Evolutionary conservation across 2,113 vertebrate species (phyloP).

Genomic region (Tricholaema leucomelas): DNA sequence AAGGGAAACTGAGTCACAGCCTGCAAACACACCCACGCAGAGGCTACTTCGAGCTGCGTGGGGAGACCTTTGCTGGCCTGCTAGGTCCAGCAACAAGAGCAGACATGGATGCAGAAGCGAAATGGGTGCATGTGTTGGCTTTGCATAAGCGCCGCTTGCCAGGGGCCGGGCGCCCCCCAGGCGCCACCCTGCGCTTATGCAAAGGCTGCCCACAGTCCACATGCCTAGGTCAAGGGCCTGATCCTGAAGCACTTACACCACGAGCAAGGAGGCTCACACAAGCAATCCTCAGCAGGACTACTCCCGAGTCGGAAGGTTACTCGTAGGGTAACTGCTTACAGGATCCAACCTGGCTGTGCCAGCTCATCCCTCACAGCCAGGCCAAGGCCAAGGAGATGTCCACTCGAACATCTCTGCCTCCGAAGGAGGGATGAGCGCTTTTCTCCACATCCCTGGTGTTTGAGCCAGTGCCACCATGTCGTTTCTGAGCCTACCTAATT

Average conservation of each 20-base stretch:
- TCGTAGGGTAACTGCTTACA: background rate
- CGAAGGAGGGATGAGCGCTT: background rate
- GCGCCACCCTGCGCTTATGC: slow-evolving; percentile 14
- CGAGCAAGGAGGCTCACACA: background rate
- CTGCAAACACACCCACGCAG: background rate
- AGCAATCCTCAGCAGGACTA: slow-evolving; percentile 6
- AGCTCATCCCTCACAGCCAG: slow-evolving; percentile 30
- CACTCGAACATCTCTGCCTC: slow-evolving; percentile 66
- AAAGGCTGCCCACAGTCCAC: background rate
- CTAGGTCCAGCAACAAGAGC: background rate
- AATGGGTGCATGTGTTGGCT: background rate
- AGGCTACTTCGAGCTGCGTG: background rate
- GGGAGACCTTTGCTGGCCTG: background rate
- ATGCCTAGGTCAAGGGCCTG: background rate
- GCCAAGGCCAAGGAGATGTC: slow-evolving; percentile 33
- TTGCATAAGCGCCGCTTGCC: background rate
- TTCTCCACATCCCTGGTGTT: background rate
- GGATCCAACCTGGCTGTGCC: slow-evolving; percentile 1
- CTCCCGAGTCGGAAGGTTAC: background rate
- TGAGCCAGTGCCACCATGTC: slow-evolving; percentile 58
- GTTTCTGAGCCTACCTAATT: slow-evolving; percentile 96
- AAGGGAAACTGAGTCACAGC: background rate
- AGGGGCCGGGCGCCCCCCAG: background rate
- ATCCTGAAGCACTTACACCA: slow-evolving; percentile 30
- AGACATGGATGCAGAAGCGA: slow-evolving; percentile 1